Conservation (phyloP, 1,140 invertebrate genomes). For the Caenorhabditis tropicalis region DNA sequence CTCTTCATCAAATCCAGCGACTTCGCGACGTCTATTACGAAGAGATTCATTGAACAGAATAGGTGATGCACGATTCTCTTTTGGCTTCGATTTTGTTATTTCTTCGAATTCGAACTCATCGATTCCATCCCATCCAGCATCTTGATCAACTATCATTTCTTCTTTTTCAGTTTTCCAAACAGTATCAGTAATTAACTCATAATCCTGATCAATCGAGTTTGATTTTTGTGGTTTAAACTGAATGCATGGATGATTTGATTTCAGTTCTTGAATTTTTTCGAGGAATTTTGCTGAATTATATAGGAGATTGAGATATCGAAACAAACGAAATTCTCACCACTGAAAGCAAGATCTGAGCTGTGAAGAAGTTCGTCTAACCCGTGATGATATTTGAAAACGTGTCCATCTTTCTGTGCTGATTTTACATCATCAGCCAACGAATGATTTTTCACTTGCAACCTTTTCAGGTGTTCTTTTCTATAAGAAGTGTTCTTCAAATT, state of each 20-base stretch:
- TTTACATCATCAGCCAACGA: neutral
- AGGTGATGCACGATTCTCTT: neutral
- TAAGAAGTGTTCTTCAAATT: neutral
- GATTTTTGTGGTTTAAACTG: neutral
- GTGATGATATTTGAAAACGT: neutral
- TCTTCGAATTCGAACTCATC: neutral
- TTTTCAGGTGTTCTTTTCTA: conserved; percentile 2
- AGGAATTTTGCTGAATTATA: neutral
- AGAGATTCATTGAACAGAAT: neutral
- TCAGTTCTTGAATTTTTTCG: neutral
- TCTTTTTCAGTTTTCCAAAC: neutral
- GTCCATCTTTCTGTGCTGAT: neutral
- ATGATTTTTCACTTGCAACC: neutral
- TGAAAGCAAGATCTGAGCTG: neutral
- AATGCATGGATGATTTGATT: neutral
- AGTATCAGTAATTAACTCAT: neutral
- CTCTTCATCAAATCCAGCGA: neutral
- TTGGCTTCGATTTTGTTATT: neutral
- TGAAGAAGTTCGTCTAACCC: neutral
- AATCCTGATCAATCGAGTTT: neutral
- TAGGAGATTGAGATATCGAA: neutral
- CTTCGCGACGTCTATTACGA: neutral
- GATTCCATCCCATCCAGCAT: neutral
- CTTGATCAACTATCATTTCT: neutral
- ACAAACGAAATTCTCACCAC: neutral